Evolutionary conservation across 2,888 invertebrate species (phyloP).

Genomic region (Aleiodes testaceus): DNA sequence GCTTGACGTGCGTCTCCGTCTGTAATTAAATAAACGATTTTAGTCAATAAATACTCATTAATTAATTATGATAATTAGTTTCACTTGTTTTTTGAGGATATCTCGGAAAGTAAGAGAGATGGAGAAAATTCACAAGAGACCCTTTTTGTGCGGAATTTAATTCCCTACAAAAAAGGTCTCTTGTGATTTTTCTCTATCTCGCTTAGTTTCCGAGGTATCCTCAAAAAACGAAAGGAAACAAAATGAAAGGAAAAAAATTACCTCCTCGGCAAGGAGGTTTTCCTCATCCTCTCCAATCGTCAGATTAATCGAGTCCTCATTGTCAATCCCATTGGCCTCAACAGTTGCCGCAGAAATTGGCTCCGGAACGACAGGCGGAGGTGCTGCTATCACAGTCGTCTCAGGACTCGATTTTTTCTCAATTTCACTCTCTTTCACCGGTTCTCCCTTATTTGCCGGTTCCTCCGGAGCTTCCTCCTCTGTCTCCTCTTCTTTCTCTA

Average conservation of each 20-base stretch:
- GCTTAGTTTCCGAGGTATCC: no score
- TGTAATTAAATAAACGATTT: conserved; percentile 53
- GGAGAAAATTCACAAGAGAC: no score
- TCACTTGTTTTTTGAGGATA: no score
- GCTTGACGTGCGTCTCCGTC: conserved; percentile 68
- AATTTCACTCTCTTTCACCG: no score
- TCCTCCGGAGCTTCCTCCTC: conserved; percentile 48
- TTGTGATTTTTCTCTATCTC: no score
- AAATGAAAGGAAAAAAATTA: conserved; percentile 61
- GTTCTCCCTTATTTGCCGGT: conserved; percentile 49
- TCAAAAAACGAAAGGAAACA: no score
- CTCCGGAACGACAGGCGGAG: background rate
- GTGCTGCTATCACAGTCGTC: conserved; percentile 33
- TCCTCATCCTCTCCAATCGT: conserved; percentile 88
- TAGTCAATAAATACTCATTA: no score
- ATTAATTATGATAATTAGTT: no score
- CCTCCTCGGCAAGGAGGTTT: conserved; percentile 85
- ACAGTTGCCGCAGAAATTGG: conserved; percentile 58
- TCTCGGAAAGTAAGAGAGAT: no score
- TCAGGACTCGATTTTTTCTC: conserved; percentile 41
- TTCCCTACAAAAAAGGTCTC: no score
- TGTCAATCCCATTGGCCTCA: conserved; percentile 79
- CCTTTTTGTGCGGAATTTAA: no score
- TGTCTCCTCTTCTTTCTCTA: conserved; percentile 34
- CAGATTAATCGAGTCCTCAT: conserved; percentile 86